These are phyloP conservation scores for Horisme vitalbata DNA, from an alignment of 2,888 invertebrate genomes.

Conservation along the genomic window DNA sequence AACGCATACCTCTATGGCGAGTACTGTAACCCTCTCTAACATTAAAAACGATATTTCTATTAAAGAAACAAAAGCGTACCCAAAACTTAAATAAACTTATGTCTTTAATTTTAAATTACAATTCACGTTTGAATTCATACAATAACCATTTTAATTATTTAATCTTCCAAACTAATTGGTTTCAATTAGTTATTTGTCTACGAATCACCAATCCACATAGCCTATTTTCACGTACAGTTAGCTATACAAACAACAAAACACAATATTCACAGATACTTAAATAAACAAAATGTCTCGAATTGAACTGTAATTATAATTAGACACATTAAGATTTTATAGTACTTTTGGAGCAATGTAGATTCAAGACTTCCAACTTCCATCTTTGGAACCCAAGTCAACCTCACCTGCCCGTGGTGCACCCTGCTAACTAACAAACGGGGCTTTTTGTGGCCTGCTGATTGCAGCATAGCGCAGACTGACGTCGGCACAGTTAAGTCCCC, in stretches of 20 bases:
- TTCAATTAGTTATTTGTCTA: constrained; percentile 6
- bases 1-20: not conserved
- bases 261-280: not conserved
- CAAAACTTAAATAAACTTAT: constrained; percentile 53
- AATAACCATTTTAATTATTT: constrained; percentile 1
- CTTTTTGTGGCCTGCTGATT: too few species aligned
- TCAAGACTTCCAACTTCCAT: too few species aligned
- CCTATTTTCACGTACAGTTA: constrained; percentile 40
- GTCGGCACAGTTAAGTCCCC: too few species aligned
- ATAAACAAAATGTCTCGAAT: too few species aligned
- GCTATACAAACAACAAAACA: constrained; percentile 20
- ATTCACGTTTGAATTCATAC: constrained; percentile 23
- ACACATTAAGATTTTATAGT: too few species aligned
- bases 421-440: too few species aligned
- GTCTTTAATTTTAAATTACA: constrained; percentile 43
- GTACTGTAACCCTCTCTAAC: constrained; percentile 11
- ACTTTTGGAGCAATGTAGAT: too few species aligned
- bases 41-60: too few species aligned
- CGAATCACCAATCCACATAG: constrained; percentile 47
- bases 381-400: too few species aligned
- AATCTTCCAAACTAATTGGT: not conserved
- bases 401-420: too few species aligned
- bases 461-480: too few species aligned
- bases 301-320: too few species aligned
- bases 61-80: constrained; percentile 51